phyloP scores from a whole-genome alignment of 2,113 vertebrate species.

The Anoura caudifer region DNA sequence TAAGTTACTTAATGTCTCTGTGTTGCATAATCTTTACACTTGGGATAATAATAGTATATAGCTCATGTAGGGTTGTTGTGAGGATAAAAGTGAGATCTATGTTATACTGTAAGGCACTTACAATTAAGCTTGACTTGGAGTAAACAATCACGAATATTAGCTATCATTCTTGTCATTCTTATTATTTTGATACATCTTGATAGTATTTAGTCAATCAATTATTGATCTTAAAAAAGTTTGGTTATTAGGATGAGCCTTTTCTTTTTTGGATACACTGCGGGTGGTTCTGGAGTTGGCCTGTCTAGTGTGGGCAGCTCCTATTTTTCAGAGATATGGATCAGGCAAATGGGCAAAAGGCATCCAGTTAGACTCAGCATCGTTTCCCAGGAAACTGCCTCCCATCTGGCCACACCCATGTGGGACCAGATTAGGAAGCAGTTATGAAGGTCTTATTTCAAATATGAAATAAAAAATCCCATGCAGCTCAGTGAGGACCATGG shows the following conservation, averaged over 20 bases:
- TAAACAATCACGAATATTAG: background rate
- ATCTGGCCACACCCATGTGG: background rate
- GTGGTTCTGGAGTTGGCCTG: background rate
- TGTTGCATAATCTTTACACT: background rate
- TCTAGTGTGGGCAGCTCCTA: background rate
- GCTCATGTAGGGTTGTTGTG: background rate
- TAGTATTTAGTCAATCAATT: background rate
- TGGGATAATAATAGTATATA: background rate
- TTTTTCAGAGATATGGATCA: background rate
- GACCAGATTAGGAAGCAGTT: background rate
- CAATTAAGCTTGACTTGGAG: background rate
- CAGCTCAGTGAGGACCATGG: background rate
- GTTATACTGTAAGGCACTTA: background rate
- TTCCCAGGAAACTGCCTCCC: background rate
- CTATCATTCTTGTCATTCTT: background rate
- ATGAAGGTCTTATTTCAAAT: background rate
- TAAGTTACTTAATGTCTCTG: constrained; percentile 35
- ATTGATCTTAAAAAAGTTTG: background rate
- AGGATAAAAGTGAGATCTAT: background rate
- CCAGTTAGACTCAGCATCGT: background rate
- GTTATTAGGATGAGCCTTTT: background rate
- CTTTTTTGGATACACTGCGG: background rate
- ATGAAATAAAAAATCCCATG: background rate
- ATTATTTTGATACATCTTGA: background rate
- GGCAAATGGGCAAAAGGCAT: background rate